Evolutionary conservation across 2,113 vertebrate genomes (phyloP).

Genomic region (Hylia prasina): DNA sequence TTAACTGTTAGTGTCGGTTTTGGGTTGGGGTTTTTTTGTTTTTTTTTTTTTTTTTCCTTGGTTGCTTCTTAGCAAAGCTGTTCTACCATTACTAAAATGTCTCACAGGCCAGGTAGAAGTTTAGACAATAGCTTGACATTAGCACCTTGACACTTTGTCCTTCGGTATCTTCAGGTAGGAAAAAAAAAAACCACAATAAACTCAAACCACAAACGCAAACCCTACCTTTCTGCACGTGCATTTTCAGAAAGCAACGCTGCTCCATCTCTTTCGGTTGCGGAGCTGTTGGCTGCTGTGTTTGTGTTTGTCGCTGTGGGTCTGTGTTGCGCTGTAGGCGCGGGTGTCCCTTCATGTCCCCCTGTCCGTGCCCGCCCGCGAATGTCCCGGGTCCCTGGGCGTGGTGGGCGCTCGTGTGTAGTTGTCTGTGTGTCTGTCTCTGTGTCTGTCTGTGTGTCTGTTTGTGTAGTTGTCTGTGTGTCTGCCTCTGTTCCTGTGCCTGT

Average conservation of each 20-base stretch:
- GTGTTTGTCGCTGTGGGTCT: rapidly evolving
- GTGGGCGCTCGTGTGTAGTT: neutral
- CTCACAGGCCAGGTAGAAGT: neutral
- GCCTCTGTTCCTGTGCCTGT: neutral
- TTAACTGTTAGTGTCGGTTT: neutral
- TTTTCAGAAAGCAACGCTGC: neutral
- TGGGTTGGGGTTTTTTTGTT: no score
- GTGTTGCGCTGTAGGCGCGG: rapidly evolving
- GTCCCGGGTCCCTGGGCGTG: rapidly evolving
- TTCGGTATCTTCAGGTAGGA: neutral
- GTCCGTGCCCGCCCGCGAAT: rapidly evolving
- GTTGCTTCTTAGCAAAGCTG: neutral
- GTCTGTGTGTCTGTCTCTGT: neutral
- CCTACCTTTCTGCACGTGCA: rapidly evolving
- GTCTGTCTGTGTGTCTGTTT: neutral
- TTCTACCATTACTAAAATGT: neutral
- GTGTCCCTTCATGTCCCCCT: neutral
- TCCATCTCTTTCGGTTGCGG: rapidly evolving
- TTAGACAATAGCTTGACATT: neutral
- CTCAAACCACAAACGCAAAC: neutral
- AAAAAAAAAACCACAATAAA: no score
- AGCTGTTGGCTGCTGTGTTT: neutral
- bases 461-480: no score
- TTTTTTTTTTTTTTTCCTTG: rapidly evolving
- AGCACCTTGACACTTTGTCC: neutral